Evolutionary conservation across 2,888 invertebrate genomes (phyloP), one percentile per base, ranked within the genome.

Genomic region (Diarsia brunnea): DNA sequence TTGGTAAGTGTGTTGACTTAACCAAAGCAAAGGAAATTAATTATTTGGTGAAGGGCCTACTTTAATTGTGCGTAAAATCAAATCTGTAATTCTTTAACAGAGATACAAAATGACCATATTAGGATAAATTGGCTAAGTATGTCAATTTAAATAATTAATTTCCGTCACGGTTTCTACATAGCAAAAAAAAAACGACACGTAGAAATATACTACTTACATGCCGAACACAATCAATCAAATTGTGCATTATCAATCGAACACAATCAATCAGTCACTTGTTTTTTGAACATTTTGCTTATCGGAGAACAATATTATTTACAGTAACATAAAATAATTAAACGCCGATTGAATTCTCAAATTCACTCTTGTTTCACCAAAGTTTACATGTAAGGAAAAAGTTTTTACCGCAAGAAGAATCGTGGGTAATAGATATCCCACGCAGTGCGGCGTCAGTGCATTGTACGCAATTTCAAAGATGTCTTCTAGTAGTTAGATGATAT

Each of bases 361-460:
- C 51, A 85, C 60, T 70, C 68, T 60, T 24, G 51, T 72, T 72
- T 70, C 69, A 82, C 45, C 66, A 72, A 63, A 82, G 51, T 69
- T 64, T 49, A 63, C 24, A 14, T 58, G 51, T 69, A 58, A 51
- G 55, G 67, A 72, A 72, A 72, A 43, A 53, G 27, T 49, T 76
- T 82, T 75, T 51, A 53, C 47, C 64, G 31, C 61, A 69, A 60
- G 11, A n/a, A 66, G 49, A 73, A 65, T 55, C 65, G 31, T 49
- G 67, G 16, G 11, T 24, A 68, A 67, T 61, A 55, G 45, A 61
- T 64, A 58, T 65, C 12, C 27, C 31, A 55, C 43, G 19, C 58
- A 53, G 47, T 65, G 51, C 53, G 47, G 66, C 16, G 49, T 31
- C n/a, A 55, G 60, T 73, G 72, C 60, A 45, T 67, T 73, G 67